Evolutionary conservation across 2,797 vertebrate genomes (phyloP).

Genomic region (Typhlichthys subterraneus): DNA sequence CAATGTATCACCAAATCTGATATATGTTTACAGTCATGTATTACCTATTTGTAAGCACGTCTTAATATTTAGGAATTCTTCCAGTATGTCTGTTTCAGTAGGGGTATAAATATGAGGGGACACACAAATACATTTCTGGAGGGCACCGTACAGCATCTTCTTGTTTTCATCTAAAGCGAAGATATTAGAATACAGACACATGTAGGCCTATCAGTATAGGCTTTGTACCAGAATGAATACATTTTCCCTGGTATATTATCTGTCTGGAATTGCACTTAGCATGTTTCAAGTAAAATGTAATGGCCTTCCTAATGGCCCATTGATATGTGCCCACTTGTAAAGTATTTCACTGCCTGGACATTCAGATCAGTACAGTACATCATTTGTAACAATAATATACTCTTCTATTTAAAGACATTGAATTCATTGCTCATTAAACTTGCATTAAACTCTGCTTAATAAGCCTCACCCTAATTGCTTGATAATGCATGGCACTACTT

Average conservation of each 20-base stretch:
- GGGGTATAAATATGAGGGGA: too few relatives aligned
- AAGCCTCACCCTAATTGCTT: conserved; percentile 78
- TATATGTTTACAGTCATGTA: not conserved
- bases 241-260: conserved; percentile 16
- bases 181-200: not conserved
- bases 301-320: conserved; percentile 65
- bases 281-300: conserved; percentile 61
- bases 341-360: conserved; percentile 63
- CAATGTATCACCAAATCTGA: not conserved
- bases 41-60: not conserved
- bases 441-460: conserved; percentile 80
- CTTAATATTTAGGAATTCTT: too few relatives aligned
- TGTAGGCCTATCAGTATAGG: not conserved
- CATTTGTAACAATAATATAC: conserved; percentile 79
- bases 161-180: conserved; percentile 9
- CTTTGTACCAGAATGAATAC: conserved; percentile 17
- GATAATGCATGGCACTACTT: conserved; percentile 79
- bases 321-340: conserved; percentile 60
- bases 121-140: too few relatives aligned
- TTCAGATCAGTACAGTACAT: conserved; percentile 65
- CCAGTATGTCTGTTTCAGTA: too few relatives aligned
- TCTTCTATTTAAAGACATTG: conserved; percentile 79
- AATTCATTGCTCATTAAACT: conserved; percentile 83
- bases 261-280: conserved; percentile 48
- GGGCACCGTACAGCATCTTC: not conserved